A percentile compares a stretch with the other conserved stretches of the same genome.
These are phyloP conservation scores for Unio delphinus DNA, from an alignment of 2,888 invertebrate species.

Conservation along the genomic window DNA sequence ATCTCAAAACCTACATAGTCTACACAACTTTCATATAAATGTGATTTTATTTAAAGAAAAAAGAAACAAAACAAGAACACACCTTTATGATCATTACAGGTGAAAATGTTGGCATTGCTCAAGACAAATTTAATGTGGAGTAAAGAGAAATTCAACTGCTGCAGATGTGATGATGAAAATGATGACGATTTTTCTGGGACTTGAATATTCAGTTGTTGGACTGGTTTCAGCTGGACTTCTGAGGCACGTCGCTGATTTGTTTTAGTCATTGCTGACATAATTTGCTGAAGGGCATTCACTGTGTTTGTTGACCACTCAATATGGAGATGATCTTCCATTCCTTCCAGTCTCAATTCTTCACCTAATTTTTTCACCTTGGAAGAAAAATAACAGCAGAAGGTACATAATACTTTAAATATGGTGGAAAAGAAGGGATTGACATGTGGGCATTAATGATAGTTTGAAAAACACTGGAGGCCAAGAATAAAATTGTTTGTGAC, in stretches of 20 bases:
- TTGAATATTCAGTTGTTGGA: constrained; percentile 27
- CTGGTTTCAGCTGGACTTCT: constrained; percentile 23
- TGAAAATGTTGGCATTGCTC: constrained; percentile 54
- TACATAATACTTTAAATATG: too few species aligned
- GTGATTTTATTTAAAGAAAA: too few species aligned
- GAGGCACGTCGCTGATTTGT: constrained; percentile 26
- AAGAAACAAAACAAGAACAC: constrained; percentile 9
- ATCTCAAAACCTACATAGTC: too few species aligned
- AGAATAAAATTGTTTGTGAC: too few species aligned
- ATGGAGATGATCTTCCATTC: constrained; percentile 61
- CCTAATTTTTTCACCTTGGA: constrained; percentile 56
- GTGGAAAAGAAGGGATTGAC: too few species aligned
- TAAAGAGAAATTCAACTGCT: neutral
- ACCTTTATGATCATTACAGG: constrained; percentile 60
- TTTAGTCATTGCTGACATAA: constrained; percentile 45
- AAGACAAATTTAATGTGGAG: constrained; percentile 34
- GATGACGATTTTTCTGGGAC: constrained; percentile 1
- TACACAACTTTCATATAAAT: too few species aligned
- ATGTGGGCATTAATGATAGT: too few species aligned
- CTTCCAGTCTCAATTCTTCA: constrained; percentile 51
- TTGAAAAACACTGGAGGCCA: too few species aligned
- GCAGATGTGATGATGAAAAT: neutral
- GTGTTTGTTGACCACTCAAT: constrained; percentile 63
- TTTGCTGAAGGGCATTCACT: constrained; percentile 42
- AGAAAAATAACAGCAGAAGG: too few species aligned